These are phyloP conservation scores for Heterocephalus glaber DNA, from an alignment of 2,113 vertebrate species.

Conservation along the genomic window DNA sequence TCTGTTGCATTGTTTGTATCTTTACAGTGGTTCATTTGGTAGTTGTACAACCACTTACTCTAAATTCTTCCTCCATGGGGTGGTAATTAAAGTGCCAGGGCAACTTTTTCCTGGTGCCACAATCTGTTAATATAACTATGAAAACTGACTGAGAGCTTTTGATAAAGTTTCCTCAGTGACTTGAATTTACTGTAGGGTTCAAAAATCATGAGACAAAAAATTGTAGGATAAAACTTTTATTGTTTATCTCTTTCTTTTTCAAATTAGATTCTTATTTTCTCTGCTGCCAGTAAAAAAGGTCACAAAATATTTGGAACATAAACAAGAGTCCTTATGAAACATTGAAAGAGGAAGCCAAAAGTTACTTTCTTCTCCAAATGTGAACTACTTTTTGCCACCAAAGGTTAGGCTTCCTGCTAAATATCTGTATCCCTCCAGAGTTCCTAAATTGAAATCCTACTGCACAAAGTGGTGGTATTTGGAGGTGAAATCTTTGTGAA, in stretches of 20 bases:
- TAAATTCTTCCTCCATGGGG: not conserved
- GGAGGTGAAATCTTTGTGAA: not conserved
- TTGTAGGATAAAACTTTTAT: slow-evolving; percentile 47
- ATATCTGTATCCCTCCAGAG: not conserved
- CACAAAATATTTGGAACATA: slow-evolving; percentile 19
- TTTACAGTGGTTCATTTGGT: not conserved
- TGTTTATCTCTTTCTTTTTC: not conserved
- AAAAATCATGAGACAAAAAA: slow-evolving; percentile 20
- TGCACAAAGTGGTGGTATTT: not conserved
- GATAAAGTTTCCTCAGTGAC: slow-evolving; percentile 64
- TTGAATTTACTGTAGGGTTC: not conserved
- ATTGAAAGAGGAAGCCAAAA: slow-evolving; percentile 46
- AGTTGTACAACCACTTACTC: not conserved
- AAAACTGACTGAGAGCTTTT: not conserved
- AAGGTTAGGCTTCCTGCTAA: not conserved
- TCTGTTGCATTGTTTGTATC: not conserved
- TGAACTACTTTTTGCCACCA: not conserved
- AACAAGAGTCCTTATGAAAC: slow-evolving; percentile 1
- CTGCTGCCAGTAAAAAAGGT: not conserved
- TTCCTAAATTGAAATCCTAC: not conserved
- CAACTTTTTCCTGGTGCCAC: slow-evolving; percentile 43
- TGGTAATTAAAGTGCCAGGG: slow-evolving; percentile 25
- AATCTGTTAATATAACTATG: slow-evolving; percentile 38
- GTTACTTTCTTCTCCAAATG: slow-evolving; percentile 31
- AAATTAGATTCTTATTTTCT: slow-evolving; percentile 15